Base-by-base conservation (phyloP, 2,888 invertebrate species). In the Achlya flavicornis region DNA sequence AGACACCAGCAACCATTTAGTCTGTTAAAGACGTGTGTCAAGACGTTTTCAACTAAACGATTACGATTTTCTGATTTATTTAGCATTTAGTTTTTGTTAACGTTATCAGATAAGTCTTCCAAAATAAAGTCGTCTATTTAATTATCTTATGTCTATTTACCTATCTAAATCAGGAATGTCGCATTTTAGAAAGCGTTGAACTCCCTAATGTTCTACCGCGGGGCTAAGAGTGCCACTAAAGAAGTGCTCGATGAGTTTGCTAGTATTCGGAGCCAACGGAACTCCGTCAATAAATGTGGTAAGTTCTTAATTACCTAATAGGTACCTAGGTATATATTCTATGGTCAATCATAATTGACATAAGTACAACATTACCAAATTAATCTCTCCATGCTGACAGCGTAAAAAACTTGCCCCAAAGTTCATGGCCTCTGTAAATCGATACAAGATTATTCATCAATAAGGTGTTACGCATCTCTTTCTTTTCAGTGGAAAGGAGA, bases 171-270 rank as follows among this genome's bases (percentile, higher is more conserved):
- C 57, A 19, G 14, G 10, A 16, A 32, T 61, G 63, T 46, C 53
- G 35, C 57, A n/a, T 46, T 46, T 74, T 71, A 82, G 80, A 75
- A 80, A 65, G 82, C 84, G 16, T 63, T 81, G 60, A 64, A 64
- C 4, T 81, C 81, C 4, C 65, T 84, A 3, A 77, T 71, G 63
- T 82, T 81, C 67, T 84, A 84, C 64, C 79, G 83, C 3, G 79
- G 81, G 0, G 58, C 64, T 5, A 67, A 71, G 1, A 67, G 63
- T 32, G 63, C 65, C 16, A 77, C 73, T 3, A 65, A 70, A 65
- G 76, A 75, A 14, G 69, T 84, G 46, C 64, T 82, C 59, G 71
- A 78, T 14, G 83, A 83, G 66, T 63, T 79, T 0, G 58, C 62
- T 0, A 72, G 72, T 11, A 61, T 81, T 10, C 73, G 66, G 26